phyloP scores from a whole-genome alignment of 2,797 vertebrate species.

The Manis javanica region DNA sequence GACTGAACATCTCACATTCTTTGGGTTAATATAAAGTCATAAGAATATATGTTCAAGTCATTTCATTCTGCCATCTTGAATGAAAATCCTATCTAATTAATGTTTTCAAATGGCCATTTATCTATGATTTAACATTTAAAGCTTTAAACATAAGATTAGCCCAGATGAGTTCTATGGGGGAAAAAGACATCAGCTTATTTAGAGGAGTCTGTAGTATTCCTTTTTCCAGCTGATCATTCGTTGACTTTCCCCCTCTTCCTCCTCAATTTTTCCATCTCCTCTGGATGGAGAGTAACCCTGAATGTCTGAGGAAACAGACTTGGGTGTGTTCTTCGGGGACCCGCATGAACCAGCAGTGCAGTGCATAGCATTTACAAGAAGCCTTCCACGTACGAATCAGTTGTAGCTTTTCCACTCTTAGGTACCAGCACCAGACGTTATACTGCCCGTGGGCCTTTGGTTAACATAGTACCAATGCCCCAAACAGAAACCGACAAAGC shows the following conservation, averaged over 20 bases:
- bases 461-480: background rate
- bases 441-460: slow-evolving; percentile 60
- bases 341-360: background rate
- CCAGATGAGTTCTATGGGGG: background rate
- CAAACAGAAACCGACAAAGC: slow-evolving; percentile 55
- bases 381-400: background rate
- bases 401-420: background rate
- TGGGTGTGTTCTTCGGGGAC: slow-evolving; percentile 43
- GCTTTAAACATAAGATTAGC: slow-evolving; percentile 26
- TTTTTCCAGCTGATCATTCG: background rate
- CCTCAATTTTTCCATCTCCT: background rate
- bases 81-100: background rate
- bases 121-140: slow-evolving; percentile 40
- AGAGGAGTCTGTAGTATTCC: background rate
- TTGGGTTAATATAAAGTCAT: background rate
- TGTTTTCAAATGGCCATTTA: background rate
- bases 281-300: background rate
- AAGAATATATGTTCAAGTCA: slow-evolving; percentile 23
- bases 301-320: slow-evolving; percentile 12
- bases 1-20: slow-evolving; percentile 9
- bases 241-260: background rate
- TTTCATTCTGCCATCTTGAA: slow-evolving; percentile 53
- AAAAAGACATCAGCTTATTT: background rate
- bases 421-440: slow-evolving; percentile 10
- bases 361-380: slow-evolving; percentile 38